Evolutionary conservation across 1,140 invertebrate genomes (phyloP).

Genomic region (Polypedilum vanderplanki): DNA sequence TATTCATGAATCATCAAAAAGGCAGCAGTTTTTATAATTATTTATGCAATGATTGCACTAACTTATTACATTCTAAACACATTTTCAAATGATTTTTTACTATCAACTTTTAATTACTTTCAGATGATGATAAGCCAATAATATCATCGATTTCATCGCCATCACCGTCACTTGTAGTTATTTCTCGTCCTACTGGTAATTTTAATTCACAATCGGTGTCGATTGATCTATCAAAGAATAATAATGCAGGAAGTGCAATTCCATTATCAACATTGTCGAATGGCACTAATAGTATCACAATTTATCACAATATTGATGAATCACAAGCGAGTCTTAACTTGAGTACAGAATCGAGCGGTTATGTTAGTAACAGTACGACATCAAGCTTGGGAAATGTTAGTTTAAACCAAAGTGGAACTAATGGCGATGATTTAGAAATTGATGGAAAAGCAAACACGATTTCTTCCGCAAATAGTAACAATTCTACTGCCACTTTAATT

Average conservation of each 20-base stretch:
- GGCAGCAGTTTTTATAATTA: neutral
- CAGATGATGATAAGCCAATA: neutral
- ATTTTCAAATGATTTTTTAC: neutral
- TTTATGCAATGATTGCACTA: too few species aligned
- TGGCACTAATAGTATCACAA: constrained; percentile 15
- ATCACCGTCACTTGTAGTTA: constrained; percentile 20
- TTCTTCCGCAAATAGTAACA: neutral
- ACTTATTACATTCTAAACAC: neutral
- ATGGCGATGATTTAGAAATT: constrained; percentile 3
- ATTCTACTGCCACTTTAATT: neutral
- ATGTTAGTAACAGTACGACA: constrained; percentile 30
- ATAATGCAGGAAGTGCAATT: neutral
- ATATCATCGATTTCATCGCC: neutral
- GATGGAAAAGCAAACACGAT: neutral
- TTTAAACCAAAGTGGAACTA: constrained; percentile 27
- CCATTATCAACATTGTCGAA: constrained; percentile 20
- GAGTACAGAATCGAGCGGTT: constrained; percentile 28
- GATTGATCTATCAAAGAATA: constrained; percentile 7
- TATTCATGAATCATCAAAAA: neutral
- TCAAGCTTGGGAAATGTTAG: constrained; percentile 26
- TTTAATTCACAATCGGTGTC: neutral
- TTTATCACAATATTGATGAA: constrained; percentile 21
- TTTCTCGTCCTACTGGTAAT: constrained; percentile 1
- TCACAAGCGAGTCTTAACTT: constrained; percentile 31
- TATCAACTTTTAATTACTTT: neutral